Evolutionary conservation across 2,113 vertebrate species (phyloP).

Genomic region (Pseudonaja textilis): DNA sequence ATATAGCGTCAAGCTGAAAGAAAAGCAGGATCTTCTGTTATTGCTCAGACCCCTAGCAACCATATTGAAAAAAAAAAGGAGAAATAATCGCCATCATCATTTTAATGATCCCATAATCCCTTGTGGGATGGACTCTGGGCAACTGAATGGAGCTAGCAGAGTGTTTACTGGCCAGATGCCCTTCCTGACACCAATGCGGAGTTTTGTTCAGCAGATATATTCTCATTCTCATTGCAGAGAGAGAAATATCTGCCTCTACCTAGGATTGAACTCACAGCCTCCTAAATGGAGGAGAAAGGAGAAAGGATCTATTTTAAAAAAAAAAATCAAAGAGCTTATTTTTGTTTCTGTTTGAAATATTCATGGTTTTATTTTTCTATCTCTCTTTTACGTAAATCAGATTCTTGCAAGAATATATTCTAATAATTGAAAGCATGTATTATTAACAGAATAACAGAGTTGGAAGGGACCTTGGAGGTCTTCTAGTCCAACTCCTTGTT

Average conservation of each 20-base stretch:
- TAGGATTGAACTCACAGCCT: too few relatives aligned
- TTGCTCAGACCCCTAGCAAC: constrained; percentile 33
- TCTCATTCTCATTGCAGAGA: too few relatives aligned
- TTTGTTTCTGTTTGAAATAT: not conserved
- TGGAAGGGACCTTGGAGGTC: too few relatives aligned
- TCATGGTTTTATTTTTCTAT: not conserved
- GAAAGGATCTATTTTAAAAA: not conserved
- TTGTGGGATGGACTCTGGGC: too few relatives aligned
- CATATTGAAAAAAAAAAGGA: not conserved
- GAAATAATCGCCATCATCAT: not conserved
- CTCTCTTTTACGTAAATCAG: not conserved
- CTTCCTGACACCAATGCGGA: too few relatives aligned
- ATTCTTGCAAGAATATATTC: not conserved
- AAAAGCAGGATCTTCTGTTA: constrained; percentile 22
- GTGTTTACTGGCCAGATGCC: too few relatives aligned
- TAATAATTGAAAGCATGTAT: not conserved
- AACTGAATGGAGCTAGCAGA: too few relatives aligned
- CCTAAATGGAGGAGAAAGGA: not conserved
- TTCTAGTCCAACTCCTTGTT: too few relatives aligned
- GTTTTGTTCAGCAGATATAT: too few relatives aligned
- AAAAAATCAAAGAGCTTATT: not conserved
- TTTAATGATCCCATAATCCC: too few relatives aligned
- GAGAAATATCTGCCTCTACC: too few relatives aligned
- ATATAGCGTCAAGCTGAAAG: constrained; percentile 52
- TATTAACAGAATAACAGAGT: too few relatives aligned